Base-by-base conservation (phyloP, 2,888 invertebrate species). In the Eustalomyia histrio region DNA sequence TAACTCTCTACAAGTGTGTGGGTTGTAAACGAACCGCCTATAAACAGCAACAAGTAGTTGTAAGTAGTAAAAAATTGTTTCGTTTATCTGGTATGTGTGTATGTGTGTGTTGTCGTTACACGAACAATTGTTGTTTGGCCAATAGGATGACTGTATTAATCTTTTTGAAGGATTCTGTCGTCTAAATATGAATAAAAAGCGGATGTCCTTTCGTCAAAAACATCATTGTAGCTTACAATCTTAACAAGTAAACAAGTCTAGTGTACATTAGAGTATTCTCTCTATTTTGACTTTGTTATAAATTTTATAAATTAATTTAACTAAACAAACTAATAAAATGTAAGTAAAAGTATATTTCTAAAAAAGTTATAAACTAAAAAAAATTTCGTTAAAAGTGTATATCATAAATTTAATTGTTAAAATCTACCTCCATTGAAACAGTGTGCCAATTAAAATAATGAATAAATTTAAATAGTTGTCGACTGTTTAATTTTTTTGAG, bases 181-280 rank as follows among this genome's bases (percentile, higher is more conserved):
- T 17, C 33, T 57, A 74, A 55, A 72, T 60, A 58, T 63, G 65
- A 67, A 84, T 84, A 84, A 84, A 29, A 88, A 88, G 87, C 88
- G 79, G 86, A 85, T 84, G 86, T 88, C 87, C 86, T 87, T 83
- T 79, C 67, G 75, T 76, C 61, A 72, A 85, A 83, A 84, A 67
- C 83, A 88, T 86, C 88, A 88, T 87, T 89, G 84, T 85, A 87
- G 86, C 83, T 78, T 71, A 61, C 39, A 35, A 71, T 57, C 43
- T 71, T 74, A 71, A 55, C 61, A 79, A 85, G 84, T 84, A 86
- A 84, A 85, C 84, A 88, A 84, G 84, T 84, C 85, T 85, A 85
- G 85, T 85, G 79, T 82, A 61, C 60, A 39, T 47, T 24, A 18
- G 18, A 39, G 16, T 18, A 29, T 29, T 39, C n/a, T 21, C 29